Evolutionary conservation across 2,888 invertebrate genomes (phyloP), one percentile per base, ranked within the genome.

Genomic region (Lagria hirta): DNA sequence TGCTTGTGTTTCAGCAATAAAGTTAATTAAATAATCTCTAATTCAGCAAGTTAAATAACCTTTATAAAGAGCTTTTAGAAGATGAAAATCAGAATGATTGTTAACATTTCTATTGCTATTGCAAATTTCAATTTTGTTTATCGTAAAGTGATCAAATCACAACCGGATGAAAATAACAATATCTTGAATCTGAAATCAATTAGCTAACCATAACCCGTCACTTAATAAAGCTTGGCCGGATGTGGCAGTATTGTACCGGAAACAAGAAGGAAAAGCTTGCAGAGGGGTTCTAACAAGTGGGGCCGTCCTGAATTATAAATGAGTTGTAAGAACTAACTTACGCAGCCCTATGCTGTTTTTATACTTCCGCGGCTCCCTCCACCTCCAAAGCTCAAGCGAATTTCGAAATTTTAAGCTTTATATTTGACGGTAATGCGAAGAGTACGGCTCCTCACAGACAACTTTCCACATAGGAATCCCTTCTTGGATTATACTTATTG

Each of bases 321-420:
- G 70, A 69, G 62, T 60, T 61, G 69, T 71, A 72, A 72, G 72
- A 72, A 71, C 69, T 69, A 71, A 71, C 71, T 71, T 69, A 66
- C 68, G 69, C 69, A 65, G 60, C 65, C 62, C 59, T 53, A 54
- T 58, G 50, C 54, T 65, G 65, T 67, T 67, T 67, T 66, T 65
- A 64, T 66, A 62, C 64, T 62, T 61, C 59, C 63, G 58, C 54
- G 54, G 54, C 57, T 43, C 62, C 57, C 58, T 52, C 54, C 41
- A 53, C 55, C 49, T 29, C 37, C 30, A 33, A 18, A 30, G 43
- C 42, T 42, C 54, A 50, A 50, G 58, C 57, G 60, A 64, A 64
- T 62, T 66, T 65, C 58, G 49, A 63, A 67, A 68, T 68, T 68
- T 68, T 66, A 66, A 68, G 66, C 65, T 63, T 62, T 61, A 62